phyloP scores from a whole-genome alignment of 2,113 vertebrate species.

The Pangasianodon gigas region DNA sequence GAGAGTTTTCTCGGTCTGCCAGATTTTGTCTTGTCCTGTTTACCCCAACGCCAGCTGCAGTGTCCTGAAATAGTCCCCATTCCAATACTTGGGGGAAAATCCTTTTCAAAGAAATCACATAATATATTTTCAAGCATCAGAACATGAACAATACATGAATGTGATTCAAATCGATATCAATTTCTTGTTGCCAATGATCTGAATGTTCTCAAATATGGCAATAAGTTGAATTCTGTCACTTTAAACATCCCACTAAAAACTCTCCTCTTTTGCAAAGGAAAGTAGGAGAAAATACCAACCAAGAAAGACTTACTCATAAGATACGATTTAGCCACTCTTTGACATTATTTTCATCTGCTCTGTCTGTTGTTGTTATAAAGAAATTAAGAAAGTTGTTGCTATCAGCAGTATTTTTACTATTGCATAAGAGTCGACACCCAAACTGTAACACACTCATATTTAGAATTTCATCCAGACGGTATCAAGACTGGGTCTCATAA shows the following conservation, averaged over 20 bases:
- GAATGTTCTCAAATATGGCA: neutral
- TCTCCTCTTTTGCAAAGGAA: neutral
- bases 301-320: no score
- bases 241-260: neutral
- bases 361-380: neutral
- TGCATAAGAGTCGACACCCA: neutral
- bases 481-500: conserved; percentile 18
- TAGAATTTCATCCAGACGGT: conserved; percentile 4
- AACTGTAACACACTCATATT: neutral
- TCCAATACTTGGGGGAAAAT: neutral
- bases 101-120: neutral
- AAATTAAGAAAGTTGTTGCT: conserved; percentile 8
- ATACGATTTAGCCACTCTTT: neutral
- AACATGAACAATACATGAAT: neutral
- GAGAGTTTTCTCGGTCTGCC: neutral
- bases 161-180: neutral
- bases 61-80: neutral
- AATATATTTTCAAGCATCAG: neutral
- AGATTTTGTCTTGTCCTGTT: neutral
- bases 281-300: neutral
- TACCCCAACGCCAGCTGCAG: neutral
- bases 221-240: neutral
- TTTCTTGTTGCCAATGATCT: neutral
- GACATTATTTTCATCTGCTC: neutral
- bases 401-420: conserved; percentile 23